phyloP scores from a whole-genome alignment of 2,797 vertebrate genomes.

The Liasis olivaceus region DNA sequence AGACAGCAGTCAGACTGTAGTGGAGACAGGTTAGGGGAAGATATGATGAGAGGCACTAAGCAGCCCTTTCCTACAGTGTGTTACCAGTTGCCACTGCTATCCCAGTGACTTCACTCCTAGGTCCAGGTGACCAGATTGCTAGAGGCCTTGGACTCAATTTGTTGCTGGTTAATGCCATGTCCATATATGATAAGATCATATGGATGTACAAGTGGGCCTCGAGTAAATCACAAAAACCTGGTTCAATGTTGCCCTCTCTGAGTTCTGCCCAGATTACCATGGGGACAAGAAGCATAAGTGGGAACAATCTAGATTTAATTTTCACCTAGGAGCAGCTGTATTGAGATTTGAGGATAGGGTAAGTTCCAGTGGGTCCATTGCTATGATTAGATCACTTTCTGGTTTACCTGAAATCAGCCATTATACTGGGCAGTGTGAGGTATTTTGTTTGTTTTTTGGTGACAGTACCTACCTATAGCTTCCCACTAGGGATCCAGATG shows the following conservation, averaged over 20 bases:
- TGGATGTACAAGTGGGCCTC: neutral
- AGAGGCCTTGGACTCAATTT: neutral
- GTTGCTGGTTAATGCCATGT: neutral
- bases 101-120: neutral
- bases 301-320: neutral
- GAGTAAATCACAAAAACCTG: neutral
- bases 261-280: neutral
- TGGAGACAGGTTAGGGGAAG: neutral
- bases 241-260: neutral
- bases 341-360: neutral
- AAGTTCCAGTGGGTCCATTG: neutral
- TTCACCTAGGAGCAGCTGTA: neutral
- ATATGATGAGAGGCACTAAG: neutral
- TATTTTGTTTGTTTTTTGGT: neutral
- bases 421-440: neutral
- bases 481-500: neutral
- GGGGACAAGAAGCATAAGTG: neutral
- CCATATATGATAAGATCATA: neutral
- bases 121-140: neutral
- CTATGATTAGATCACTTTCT: neutral
- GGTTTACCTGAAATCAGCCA: neutral
- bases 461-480: neutral
- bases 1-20: neutral
- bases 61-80: neutral
- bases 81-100: neutral